phyloP scores from a whole-genome alignment of 2,888 invertebrate genomes.

The Drosophila formosana region DNA sequence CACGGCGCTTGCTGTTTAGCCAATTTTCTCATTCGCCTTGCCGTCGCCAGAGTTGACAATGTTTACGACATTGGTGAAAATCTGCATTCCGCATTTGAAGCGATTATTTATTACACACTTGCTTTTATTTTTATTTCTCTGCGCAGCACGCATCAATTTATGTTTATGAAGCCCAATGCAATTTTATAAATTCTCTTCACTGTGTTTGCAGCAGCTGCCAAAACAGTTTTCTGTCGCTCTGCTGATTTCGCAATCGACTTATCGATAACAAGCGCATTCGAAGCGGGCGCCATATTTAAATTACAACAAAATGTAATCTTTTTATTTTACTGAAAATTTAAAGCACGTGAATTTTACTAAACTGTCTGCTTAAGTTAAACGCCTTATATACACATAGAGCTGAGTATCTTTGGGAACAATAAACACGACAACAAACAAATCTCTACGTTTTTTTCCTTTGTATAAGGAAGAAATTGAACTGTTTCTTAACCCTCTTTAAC shows the following conservation, averaged over 20 bases:
- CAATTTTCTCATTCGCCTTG: conserved; percentile 59
- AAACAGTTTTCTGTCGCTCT: conserved; percentile 1
- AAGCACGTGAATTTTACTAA: conserved; percentile 5
- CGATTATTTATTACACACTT: neutral
- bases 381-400: conserved; percentile 4
- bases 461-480: neutral
- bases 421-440: conserved; percentile 23
- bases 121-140: neutral
- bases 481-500: conserved; percentile 33
- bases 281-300: conserved; percentile 4
- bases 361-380: conserved; percentile 14
- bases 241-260: conserved; percentile 16
- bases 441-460: conserved; percentile 9
- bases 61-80: conserved; percentile 3
- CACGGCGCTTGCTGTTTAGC: conserved; percentile 57
- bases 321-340: conserved; percentile 20
- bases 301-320: neutral
- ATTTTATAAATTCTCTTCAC: neutral
- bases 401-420: conserved; percentile 21
- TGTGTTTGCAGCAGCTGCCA: conserved; percentile 7
- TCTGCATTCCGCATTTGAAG: neutral
- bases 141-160: too few relatives aligned
- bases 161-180: too few relatives aligned
- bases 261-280: conserved; percentile 16
- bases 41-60: conserved; percentile 55